Conservation (phyloP, 2,888 invertebrate genomes). For the Unio pictorum region DNA sequence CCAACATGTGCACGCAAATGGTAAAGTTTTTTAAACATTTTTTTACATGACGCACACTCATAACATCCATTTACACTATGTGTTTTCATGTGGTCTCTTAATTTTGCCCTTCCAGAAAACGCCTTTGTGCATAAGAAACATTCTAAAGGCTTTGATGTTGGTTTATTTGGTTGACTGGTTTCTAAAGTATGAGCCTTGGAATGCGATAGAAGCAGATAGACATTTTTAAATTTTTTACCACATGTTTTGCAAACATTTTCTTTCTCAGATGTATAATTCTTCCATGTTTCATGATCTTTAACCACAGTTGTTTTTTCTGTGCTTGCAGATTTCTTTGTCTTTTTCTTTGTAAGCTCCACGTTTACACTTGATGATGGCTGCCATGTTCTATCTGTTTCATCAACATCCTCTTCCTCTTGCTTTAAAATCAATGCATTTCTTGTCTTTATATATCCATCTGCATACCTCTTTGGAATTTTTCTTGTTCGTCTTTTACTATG, state of each 20-base stretch:
- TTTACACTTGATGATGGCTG: slow-evolving; percentile 3
- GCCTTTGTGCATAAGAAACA: too few relatives aligned
- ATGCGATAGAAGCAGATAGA: too few relatives aligned
- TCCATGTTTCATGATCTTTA: slow-evolving; percentile 4
- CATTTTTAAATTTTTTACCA: slow-evolving; percentile 2
- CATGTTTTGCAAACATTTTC: slow-evolving; percentile 4
- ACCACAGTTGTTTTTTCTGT: slow-evolving; percentile 1
- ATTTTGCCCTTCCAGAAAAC: too few relatives aligned
- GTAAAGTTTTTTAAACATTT: slow-evolving; percentile 2
- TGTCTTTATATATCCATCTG: too few relatives aligned
- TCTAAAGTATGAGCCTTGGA: too few relatives aligned
- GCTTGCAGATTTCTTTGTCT: background rate
- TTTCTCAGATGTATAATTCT: slow-evolving; percentile 8
- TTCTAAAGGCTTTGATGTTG: too few relatives aligned
- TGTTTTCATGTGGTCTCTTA: too few relatives aligned
- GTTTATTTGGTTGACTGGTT: too few relatives aligned
- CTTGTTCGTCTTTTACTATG: too few relatives aligned
- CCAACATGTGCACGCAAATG: slow-evolving; percentile 1
- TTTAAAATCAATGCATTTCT: too few relatives aligned
- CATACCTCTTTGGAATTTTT: too few relatives aligned
- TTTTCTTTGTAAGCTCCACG: slow-evolving; percentile 1
- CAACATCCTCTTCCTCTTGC: too few relatives aligned
- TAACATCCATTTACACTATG: slow-evolving; percentile 1
- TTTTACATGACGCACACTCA: slow-evolving; percentile 3
- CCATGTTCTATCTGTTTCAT: slow-evolving; percentile 7